phyloP scores from a whole-genome alignment of 2,797 vertebrate genomes.

The Pyrocephalus nanus region DNA sequence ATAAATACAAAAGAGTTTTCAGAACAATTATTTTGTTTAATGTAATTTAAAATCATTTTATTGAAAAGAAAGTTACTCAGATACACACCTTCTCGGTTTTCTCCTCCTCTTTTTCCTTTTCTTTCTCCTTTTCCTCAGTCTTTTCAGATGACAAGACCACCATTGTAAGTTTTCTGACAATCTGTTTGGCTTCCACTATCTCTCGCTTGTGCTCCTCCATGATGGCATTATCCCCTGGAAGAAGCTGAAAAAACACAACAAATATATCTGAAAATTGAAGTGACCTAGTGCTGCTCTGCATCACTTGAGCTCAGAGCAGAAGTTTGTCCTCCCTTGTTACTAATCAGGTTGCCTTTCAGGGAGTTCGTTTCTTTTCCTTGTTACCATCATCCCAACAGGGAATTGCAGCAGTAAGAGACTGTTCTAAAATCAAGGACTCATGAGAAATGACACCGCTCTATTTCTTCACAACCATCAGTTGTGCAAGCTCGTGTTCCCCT shows the following conservation, averaged over 20 bases:
- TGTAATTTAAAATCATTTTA: neutral
- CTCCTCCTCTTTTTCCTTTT: slow-evolving; percentile 97
- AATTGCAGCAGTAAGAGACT: neutral
- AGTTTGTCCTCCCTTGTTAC: neutral
- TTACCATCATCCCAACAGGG: neutral
- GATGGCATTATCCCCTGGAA: slow-evolving; percentile 89
- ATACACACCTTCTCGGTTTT: slow-evolving; percentile 91
- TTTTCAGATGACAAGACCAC: slow-evolving; percentile 96
- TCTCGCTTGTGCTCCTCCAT: slow-evolving; percentile 93
- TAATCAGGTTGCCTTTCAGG: neutral
- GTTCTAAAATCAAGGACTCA: neutral
- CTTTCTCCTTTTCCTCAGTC: slow-evolving; percentile 94
- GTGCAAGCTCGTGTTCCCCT: neutral
- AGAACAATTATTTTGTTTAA: neutral
- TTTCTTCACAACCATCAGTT: neutral
- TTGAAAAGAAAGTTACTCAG: neutral
- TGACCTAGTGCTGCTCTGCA: neutral
- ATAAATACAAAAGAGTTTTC: neutral
- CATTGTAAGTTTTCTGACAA: slow-evolving; percentile 95
- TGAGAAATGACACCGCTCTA: neutral
- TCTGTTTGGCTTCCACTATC: slow-evolving; percentile 94
- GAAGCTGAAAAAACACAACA: slow-evolving; percentile 78
- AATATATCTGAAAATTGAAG: neutral
- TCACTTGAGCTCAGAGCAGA: neutral
- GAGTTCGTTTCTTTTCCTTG: neutral